Evolutionary conservation across 2,797 vertebrate species (phyloP).

Genomic region (Acridotheres tristis): DNA sequence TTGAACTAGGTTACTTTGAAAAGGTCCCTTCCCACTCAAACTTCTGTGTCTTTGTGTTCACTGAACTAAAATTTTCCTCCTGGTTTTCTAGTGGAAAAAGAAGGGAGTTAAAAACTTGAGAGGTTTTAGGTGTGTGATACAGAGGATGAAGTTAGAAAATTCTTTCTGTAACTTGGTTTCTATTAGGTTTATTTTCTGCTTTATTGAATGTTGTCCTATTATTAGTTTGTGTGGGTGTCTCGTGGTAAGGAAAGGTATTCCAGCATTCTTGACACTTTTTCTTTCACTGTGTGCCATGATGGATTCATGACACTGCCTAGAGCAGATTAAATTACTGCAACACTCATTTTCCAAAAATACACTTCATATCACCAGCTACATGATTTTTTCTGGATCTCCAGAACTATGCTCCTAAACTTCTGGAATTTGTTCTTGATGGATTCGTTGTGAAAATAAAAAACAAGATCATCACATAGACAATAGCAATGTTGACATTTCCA

Average conservation of each 20-base stretch:
- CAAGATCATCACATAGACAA: background rate
- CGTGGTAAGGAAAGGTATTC: background rate
- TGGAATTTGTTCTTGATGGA: background rate
- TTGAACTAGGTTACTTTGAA: background rate
- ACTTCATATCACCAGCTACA: background rate
- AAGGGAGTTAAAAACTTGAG: background rate
- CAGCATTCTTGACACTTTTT: background rate
- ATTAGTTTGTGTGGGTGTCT: background rate
- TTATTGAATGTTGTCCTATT: background rate
- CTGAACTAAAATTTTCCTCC: background rate
- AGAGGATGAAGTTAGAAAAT: background rate
- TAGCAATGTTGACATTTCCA: background rate
- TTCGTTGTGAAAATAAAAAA: background rate
- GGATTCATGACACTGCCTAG: background rate
- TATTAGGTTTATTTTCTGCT: background rate
- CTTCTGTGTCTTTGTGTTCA: background rate
- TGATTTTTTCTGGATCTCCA: background rate
- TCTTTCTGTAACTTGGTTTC: background rate
- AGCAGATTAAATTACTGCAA: background rate
- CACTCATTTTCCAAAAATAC: background rate
- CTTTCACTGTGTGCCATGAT: background rate
- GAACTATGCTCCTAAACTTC: background rate
- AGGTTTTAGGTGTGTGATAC: background rate
- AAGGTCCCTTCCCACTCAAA: background rate
- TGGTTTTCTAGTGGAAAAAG: background rate